These are phyloP conservation scores for Hemiprocne comata DNA, from an alignment of 2,113 vertebrate genomes.

Conservation along the genomic window DNA sequence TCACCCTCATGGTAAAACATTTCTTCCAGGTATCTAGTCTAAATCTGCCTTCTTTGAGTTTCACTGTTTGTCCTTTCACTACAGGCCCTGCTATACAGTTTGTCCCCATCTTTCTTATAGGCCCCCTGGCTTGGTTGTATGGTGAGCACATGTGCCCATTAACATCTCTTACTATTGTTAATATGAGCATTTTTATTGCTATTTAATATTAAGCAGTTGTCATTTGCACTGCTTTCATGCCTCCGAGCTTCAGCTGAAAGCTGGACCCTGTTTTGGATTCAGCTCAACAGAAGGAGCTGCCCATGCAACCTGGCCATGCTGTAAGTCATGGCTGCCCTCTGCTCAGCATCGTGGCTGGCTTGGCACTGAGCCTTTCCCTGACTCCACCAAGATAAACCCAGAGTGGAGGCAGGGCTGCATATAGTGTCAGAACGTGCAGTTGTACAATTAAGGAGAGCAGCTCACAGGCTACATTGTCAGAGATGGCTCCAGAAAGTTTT, in stretches of 20 bases:
- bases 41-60: too few species aligned
- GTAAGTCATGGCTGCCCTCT: neutral
- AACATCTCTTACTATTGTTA: neutral
- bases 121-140: neutral
- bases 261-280: neutral
- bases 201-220: neutral
- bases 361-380: neutral
- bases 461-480: neutral
- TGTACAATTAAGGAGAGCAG: neutral
- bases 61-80: too few species aligned
- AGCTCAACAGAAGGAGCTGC: neutral
- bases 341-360: neutral
- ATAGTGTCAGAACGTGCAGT: accelerated
- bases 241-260: neutral
- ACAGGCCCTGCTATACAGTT: too few species aligned
- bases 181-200: neutral
- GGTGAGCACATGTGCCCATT: neutral
- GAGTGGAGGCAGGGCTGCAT: neutral
- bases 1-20: too few species aligned
- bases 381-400: neutral
- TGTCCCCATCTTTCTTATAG: too few species aligned
- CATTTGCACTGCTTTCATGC: neutral
- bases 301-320: accelerated
- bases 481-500: neutral
- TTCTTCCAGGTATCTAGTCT: too few species aligned